phyloP scores from a whole-genome alignment of 2,113 vertebrate genomes.

The Microtus pennsylvanicus region DNA sequence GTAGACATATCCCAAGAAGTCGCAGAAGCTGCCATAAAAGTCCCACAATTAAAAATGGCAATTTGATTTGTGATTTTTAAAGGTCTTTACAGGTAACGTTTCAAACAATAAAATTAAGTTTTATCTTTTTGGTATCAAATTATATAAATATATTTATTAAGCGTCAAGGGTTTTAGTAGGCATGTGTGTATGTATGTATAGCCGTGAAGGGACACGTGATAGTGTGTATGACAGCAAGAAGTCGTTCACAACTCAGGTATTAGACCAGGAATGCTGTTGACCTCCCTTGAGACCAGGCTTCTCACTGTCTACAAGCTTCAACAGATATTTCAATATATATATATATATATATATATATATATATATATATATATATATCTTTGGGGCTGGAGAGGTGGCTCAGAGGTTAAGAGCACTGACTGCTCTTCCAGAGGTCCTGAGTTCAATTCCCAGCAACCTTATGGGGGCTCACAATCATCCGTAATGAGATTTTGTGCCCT shows the following conservation, averaged over 20 bases:
- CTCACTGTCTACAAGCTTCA: too few species aligned
- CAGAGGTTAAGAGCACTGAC: too few species aligned
- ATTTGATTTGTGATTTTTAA: constrained; percentile 79
- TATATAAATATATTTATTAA: constrained; percentile 20
- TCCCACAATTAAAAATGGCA: constrained; percentile 88
- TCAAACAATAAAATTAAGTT: constrained; percentile 42
- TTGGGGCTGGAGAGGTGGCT: too few species aligned
- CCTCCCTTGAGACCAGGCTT: neutral
- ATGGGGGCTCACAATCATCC: too few species aligned
- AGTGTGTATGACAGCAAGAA: too few species aligned
- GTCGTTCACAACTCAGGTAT: neutral
- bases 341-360: too few species aligned
- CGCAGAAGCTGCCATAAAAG: constrained; percentile 90
- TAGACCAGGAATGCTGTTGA: neutral
- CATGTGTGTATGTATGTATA: neutral
- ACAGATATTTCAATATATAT: neutral
- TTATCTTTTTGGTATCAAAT: constrained; percentile 42
- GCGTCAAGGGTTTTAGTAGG: neutral
- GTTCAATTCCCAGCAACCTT: too few species aligned
- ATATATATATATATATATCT: too few species aligned
- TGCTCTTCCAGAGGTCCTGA: too few species aligned
- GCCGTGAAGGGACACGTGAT: neutral
- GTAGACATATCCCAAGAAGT: constrained; percentile 93
- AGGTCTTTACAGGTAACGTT: constrained; percentile 44
- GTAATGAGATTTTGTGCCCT: too few species aligned